Evolutionary conservation across 92 coral and sea anemone genomes (phyloP), one percentile per base, ranked within the genome.

Genomic region (Palythoa grandis): DNA sequence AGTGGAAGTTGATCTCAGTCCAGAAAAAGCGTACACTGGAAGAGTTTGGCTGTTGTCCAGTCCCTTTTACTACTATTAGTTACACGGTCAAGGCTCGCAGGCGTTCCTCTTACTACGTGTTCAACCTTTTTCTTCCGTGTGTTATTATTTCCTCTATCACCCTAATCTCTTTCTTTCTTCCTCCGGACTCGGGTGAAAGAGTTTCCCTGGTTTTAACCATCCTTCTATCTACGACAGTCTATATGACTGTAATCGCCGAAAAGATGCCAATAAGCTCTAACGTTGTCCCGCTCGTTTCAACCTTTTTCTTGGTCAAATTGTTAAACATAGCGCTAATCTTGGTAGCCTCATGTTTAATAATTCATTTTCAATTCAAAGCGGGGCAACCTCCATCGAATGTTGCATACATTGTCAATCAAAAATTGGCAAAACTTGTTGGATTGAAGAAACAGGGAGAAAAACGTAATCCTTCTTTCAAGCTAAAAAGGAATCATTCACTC

Each of bases 131-230:
- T 23, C 52, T 88, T 2, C 91, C 91, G 7, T 88, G 88, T 76
- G 37, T 77, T 10, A 39, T 88, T n/a, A 88, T 88, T 1, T 78
- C 91, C 1, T 6, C 83, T 43, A 76, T 88, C 56, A 22, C 88
- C 22, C 66, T 88, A 3, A 23, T 66, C 70, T 82, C 88, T 8
- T 88, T 88, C 38, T 13, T 60, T 4, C 60, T 88, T 25, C 91
- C 91, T 10, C 74, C 78, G 9, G 74, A 88, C 17, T 86, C 85
- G n/a, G 84, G 91, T 15, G 91, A 88, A 25, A 70, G 91, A 38
- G 68, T 83, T 29, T 76, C 91, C 5, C 40, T 88, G 20, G 91
- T 76, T 20, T 68, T 88, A 52, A 83, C 91, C 4, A 77, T 83
- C 66, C 52, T 88, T 0, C 74, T 88, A 0, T 85, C 88, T 10